These are phyloP conservation scores for Caenorhabditis sp. DNA, from an alignment of 2,888 invertebrate genomes.

Conservation along the genomic window DNA sequence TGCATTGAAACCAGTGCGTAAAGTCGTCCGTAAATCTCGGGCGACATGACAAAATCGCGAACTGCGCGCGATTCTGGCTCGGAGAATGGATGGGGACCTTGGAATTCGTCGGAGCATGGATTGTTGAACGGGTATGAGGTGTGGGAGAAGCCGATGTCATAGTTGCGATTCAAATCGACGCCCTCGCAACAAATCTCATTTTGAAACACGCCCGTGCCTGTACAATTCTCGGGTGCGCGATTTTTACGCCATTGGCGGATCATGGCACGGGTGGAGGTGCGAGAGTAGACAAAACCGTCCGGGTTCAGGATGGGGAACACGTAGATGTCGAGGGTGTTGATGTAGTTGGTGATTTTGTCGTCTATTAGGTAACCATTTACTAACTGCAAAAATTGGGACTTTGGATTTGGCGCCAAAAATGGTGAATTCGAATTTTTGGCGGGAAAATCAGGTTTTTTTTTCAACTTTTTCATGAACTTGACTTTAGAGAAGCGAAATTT, in stretches of 20 bases:
- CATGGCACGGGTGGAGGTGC: conserved; percentile 46
- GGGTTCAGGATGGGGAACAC: conserved; percentile 69
- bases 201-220: conserved; percentile 57
- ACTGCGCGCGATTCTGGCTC: conserved; percentile 70
- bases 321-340: conserved; percentile 64
- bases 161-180: conserved; percentile 70
- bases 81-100: conserved; percentile 67
- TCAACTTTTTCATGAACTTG: too few species aligned
- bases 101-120: conserved; percentile 69
- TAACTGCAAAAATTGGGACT: conserved; percentile 31
- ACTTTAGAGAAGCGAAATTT: too few species aligned
- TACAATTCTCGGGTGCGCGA: conserved; percentile 64
- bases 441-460: too few species aligned
- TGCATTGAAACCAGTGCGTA: conserved; percentile 69
- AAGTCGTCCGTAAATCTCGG: conserved; percentile 58
- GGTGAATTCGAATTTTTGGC: too few species aligned
- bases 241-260: conserved; percentile 70
- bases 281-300: conserved; percentile 67
- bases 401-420: too few species aligned
- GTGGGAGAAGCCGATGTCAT: conserved; percentile 62
- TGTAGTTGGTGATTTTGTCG: conserved; percentile 56
- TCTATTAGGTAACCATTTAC: conserved; percentile 58
- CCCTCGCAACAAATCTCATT: conserved; percentile 63
- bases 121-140: conserved; percentile 67
- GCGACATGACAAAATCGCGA: conserved; percentile 61